Base-by-base conservation (phyloP, 2,797 vertebrate species). In the Phoebastria nigripes region DNA sequence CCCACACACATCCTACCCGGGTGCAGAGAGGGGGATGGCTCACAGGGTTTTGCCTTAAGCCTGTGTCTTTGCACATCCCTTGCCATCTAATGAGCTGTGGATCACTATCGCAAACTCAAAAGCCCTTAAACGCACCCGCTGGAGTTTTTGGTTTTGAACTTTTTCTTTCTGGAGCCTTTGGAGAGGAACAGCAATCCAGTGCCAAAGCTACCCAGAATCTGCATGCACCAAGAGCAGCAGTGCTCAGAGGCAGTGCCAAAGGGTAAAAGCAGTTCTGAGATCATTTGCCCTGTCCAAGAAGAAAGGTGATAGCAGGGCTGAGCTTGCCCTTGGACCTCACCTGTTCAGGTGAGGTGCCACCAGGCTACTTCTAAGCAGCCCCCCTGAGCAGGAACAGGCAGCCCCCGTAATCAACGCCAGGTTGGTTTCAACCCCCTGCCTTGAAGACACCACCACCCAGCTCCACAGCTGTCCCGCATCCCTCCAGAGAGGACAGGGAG, bases 81-180 rank as follows among this genome's bases (percentile, higher is more conserved):
- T 35, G 81, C 52, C 44, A 71, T 76, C 77, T 72, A 41, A 82
- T 10, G 82, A 94, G 61, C 61, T 44, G 72, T 3, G 61, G 89
- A 78, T 41, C 61, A 37, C 35, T 37, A 89, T 47, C 82, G 78
- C 89, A 71, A 76, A 9, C 49, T 76, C 87, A 67, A 93, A 91
- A 87, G 89, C 90, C 93, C 96, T 97, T 97, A 89, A 96, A 91
- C 47, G 46, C 73, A 94, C 86, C 82, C 35, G 93, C 74, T 86
- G 77, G 88, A 93, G 87, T 96, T 97, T 98, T 98, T 96, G 96
- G 97, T 97, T 97, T 97, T 58, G 71, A 94, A 82, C 22, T 61
- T 79, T 71, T 82, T 62, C 92, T 90, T 93, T 88, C 70, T 58
- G 89, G 85, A 92, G 80, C 88, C 79, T 94, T 78, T 81, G 71